Conservation (phyloP, 1,140 invertebrate genomes). For the Dendroctonus ponderosae region DNA sequence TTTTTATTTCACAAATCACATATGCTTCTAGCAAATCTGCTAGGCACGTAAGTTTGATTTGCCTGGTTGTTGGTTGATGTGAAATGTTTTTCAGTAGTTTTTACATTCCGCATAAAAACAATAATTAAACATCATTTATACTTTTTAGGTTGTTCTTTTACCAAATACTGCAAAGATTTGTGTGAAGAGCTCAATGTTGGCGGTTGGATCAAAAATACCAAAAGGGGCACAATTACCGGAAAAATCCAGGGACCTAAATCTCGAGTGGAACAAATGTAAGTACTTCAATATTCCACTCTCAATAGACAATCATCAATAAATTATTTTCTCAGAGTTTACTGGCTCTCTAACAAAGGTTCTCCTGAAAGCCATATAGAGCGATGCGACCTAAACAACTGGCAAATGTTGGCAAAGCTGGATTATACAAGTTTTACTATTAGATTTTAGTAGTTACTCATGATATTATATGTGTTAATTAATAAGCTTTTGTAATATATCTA, state of each 20-base stretch:
- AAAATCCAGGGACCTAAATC: slow-evolving; percentile 80
- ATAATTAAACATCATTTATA: too few relatives aligned
- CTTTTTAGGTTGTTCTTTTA: slow-evolving; percentile 75
- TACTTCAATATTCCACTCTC: slow-evolving; percentile 36
- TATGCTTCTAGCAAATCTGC: too few relatives aligned
- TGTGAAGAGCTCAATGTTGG: slow-evolving; percentile 68
- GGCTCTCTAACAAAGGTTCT: slow-evolving; percentile 80
- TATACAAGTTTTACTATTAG: slow-evolving; percentile 80
- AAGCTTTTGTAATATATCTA: background rate
- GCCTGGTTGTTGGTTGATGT: too few relatives aligned
- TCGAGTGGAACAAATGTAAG: slow-evolving; percentile 82
- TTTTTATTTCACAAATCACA: too few relatives aligned
- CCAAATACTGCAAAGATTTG: slow-evolving; percentile 81
- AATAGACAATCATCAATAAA: background rate
- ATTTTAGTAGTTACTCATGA: slow-evolving; percentile 57
- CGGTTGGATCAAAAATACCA: slow-evolving; percentile 92
- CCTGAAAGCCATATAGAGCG: slow-evolving; percentile 81
- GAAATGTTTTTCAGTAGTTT: too few relatives aligned
- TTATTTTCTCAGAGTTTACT: slow-evolving; percentile 68
- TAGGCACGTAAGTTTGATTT: too few relatives aligned
- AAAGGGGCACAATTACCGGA: slow-evolving; percentile 79
- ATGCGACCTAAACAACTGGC: slow-evolving; percentile 78
- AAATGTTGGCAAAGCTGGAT: slow-evolving; percentile 71
- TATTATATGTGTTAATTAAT: too few relatives aligned
- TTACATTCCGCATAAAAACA: background rate